Conservation (phyloP, 2,888 invertebrate species). For the Strigamia crassipes region DNA sequence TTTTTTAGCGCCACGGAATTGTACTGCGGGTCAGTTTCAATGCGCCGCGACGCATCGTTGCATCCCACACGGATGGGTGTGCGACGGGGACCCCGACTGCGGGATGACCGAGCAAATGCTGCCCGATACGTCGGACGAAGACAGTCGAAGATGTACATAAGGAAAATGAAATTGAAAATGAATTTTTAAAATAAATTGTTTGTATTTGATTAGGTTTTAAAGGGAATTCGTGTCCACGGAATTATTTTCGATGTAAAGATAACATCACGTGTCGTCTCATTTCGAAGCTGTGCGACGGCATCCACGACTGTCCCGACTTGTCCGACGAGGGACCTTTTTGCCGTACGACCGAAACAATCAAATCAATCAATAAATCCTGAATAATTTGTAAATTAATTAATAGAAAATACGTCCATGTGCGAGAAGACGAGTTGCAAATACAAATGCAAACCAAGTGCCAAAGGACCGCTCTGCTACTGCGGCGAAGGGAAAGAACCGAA, state of each 20-base stretch:
- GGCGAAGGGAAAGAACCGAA: conserved; percentile 69
- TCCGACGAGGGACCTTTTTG: conserved; percentile 76
- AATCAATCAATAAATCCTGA: too few species aligned
- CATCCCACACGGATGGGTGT: conserved; percentile 75
- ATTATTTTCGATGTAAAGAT: conserved; percentile 70
- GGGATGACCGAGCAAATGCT: conserved; percentile 64
- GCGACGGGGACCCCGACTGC: conserved; percentile 78
- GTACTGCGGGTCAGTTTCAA: conserved; percentile 69
- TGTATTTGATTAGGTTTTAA: conserved; percentile 62
- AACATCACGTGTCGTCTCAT: conserved; percentile 67
- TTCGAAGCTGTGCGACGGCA: conserved; percentile 70
- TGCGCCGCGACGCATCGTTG: conserved; percentile 73
- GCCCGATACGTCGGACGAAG: conserved; percentile 71
- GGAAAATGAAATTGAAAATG: background rate
- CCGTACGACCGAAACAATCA: too few species aligned
- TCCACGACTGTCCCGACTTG: conserved; percentile 69
- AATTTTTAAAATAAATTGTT: background rate
- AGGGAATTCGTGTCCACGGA: conserved; percentile 69
- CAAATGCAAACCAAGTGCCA: conserved; percentile 72
- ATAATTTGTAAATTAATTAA: too few species aligned
- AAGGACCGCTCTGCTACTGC: conserved; percentile 77
- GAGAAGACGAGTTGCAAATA: conserved; percentile 65
- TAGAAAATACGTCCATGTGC: conserved; percentile 63
- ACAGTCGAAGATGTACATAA: conserved; percentile 66
- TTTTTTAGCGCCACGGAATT: conserved; percentile 63